These are phyloP conservation scores for Nineta flava DNA, from an alignment of 2,888 invertebrate genomes.

Conservation along the genomic window DNA sequence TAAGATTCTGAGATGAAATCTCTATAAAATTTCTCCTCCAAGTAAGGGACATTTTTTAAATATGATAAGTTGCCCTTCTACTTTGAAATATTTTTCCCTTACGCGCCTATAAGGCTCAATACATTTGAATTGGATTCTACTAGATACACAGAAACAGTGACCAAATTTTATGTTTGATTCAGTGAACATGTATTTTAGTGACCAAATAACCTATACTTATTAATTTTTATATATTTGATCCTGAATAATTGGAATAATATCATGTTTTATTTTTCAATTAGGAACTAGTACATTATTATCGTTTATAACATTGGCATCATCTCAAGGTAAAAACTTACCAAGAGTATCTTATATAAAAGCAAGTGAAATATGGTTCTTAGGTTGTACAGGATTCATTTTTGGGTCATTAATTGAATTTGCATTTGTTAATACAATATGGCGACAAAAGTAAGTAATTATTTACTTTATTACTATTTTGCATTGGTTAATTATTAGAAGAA, in stretches of 20 bases:
- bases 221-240: too few relatives aligned
- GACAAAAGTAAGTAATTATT: conserved; percentile 46
- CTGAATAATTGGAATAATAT: neutral
- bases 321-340: conserved; percentile 68
- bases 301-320: conserved; percentile 73
- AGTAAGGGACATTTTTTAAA: too few relatives aligned
- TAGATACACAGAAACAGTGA: too few relatives aligned
- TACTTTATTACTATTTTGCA: conserved; percentile 8
- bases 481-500: neutral
- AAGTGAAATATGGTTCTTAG: conserved; percentile 80
- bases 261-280: conserved; percentile 24
- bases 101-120: too few relatives aligned
- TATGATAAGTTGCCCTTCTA: too few relatives aligned
- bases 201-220: too few relatives aligned
- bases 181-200: too few relatives aligned
- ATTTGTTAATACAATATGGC: conserved; percentile 78
- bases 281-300: conserved; percentile 76
- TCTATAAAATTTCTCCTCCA: too few relatives aligned
- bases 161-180: too few relatives aligned
- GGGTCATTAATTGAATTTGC: conserved; percentile 76
- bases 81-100: too few relatives aligned
- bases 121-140: too few relatives aligned
- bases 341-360: conserved; percentile 84
- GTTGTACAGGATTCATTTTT: conserved; percentile 71
- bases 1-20: too few relatives aligned